A percentile compares a stretch with the other conserved stretches of the same genome.
phyloP scores from a whole-genome alignment of 2,888 invertebrate genomes.

The Heliconius hortense region DNA sequence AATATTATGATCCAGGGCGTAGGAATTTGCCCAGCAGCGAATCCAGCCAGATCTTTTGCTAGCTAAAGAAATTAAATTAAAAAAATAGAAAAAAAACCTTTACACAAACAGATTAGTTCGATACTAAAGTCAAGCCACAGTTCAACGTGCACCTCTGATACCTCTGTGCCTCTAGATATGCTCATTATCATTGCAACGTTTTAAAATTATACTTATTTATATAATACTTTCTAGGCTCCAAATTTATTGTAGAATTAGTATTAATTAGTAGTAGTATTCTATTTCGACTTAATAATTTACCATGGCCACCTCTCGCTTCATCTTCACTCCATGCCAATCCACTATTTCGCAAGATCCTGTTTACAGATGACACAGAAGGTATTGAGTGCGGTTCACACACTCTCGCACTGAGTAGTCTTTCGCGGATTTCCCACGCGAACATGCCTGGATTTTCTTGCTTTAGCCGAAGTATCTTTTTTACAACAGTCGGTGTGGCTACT shows the following conservation, averaged over 20 bases:
- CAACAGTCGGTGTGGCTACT: constrained; percentile 97
- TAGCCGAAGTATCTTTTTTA: constrained; percentile 95
- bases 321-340: constrained; percentile 88
- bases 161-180: too few species aligned
- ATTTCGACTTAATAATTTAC: constrained; percentile 46
- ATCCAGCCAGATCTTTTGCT: too few species aligned
- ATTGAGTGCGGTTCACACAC: constrained; percentile 95
- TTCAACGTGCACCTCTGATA: too few species aligned
- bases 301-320: constrained; percentile 70
- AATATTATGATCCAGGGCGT: too few species aligned
- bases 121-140: too few species aligned
- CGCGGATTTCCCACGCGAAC: constrained; percentile 98
- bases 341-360: constrained; percentile 94
- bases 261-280: too few species aligned
- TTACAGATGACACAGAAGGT: constrained; percentile 97
- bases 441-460: constrained; percentile 98
- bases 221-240: neutral
- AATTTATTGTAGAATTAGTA: neutral
- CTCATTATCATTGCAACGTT: too few species aligned
- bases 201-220: too few species aligned
- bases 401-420: constrained; percentile 92
- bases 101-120: too few species aligned
- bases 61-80: too few species aligned
- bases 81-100: too few species aligned
- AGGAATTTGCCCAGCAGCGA: too few species aligned